Base-by-base conservation (phyloP, 2,113 vertebrate genomes). In the Heliornis fulica region DNA sequence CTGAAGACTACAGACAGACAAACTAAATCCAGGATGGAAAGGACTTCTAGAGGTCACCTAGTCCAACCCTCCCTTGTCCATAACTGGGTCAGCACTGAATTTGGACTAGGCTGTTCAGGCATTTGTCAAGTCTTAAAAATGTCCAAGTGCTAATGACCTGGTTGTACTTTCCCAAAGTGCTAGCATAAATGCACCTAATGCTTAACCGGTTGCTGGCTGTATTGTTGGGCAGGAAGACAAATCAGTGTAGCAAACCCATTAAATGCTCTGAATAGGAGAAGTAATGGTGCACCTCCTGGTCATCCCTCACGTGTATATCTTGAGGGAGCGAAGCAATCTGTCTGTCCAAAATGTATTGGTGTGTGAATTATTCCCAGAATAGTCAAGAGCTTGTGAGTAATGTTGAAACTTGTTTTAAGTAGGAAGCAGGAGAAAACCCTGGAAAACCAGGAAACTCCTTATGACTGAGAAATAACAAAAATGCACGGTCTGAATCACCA, bases 81-180 rank as follows among this genome's bases (percentile, higher is more conserved):
- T 80, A 88, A 90, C 43, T 89, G 80, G 66, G 86, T 95, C 80
- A 83, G n/a, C 74, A 70, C 63, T 77, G 59, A 77, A 77, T 86
- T 90, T 45, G 57, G 76, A 69, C 54, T 65, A 36, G 21, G 11
- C 82, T 90, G 23, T 72, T 93, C 26, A 69, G 59, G 48, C 1
- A 1, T 69, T 80, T 83, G 53, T 83, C 48, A 88, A 28, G 50
- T 65, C 57, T 82, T 82, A 75, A 89, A 86, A 91, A 38, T 75
- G 40, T 85, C 22, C 26, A n/a, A 38, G 78, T 85, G 15, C 38
- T 70, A 70, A 40, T 0, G 1, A 53, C 32, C 22, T 45, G 4
- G 0, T 50, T 74, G 71, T 74, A 63, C 26, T n/a, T 87, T 83
- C 19, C 23, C 56, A 40, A 77, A 34, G 14, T 93, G 16, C 17